Evolutionary conservation across 37 sponge, comb jelly and placozoan species (phyloP), one percentile per base, ranked within the genome.

Genomic region (Bolinopsis microptera): DNA sequence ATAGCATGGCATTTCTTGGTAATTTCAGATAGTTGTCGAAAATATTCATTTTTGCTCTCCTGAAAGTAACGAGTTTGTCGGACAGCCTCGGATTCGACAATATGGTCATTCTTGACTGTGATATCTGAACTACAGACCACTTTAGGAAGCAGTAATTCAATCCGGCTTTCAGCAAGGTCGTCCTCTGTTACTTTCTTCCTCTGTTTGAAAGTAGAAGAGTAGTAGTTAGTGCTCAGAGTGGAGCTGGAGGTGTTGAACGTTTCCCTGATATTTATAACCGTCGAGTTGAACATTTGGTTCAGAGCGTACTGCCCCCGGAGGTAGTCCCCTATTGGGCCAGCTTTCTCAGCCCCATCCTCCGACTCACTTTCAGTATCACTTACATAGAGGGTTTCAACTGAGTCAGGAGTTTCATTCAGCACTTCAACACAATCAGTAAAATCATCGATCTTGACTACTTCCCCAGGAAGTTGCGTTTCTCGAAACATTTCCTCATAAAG

Each of bases 351-450:
- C 36, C 39, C 90, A 22, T 40, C 90, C 3, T 26, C 90, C 32
- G 41, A 30, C 0, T 86, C 90, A 22, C 61, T 41, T 48, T 86
- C 90, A 16, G 61, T 86, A 3, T 86, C 90, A 86, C 90, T 86
- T 48, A 86, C 90, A 39, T 86, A 34, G 26, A 86, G 90, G 13
- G 61, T 41, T n/a, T 86, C 90, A 2, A 86, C 90, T n/a, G 90
- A 86, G 30, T 86, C 35, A 40, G 61, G 21, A 34, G 90, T 27
- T 36, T 28, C 23, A 23, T 86, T 41, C 48, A 86, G 90, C 90
- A 86, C 35, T 24, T 86, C 90, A n/a, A 72, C 18, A 24, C 75
- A 3, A 38, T 86, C 90, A 86, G 28, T 24, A 0, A 86, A 38
- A 40, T 86, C 90, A 22, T 86, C 61, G 8, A 32, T 38, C n/a